phyloP scores from a whole-genome alignment of 37 sponge, comb jelly and placozoan genomes.

The Lycopodina hypogea region DNA sequence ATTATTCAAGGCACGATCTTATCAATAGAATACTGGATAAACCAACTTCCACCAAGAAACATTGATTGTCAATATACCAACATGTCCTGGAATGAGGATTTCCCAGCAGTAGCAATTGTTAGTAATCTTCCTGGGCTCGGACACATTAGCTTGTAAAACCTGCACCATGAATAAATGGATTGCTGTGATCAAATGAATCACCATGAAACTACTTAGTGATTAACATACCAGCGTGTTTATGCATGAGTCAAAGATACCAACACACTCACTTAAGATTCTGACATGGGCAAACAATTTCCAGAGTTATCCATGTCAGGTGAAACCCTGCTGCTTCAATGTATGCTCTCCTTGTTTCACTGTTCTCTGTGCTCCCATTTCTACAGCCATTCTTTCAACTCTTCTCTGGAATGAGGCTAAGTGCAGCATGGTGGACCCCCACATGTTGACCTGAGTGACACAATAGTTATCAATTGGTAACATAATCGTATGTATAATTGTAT shows the following conservation, averaged over 20 bases:
- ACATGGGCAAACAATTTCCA: not conserved
- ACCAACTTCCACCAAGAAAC: no score
- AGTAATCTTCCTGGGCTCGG: not conserved
- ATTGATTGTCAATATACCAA: no score
- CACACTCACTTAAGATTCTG: not conserved
- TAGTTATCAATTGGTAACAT: no score
- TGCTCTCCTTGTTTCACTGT: not conserved
- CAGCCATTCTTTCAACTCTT: conserved; percentile 43
- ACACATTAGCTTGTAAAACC: not conserved
- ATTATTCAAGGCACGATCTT: no score
- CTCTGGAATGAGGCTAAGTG: conserved; percentile 20
- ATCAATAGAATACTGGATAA: no score
- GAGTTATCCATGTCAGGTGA: not conserved
- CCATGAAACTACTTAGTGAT: no score
- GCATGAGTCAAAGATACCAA: no score
- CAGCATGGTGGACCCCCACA: conserved; percentile 2
- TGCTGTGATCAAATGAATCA: no score
- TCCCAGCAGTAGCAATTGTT: not conserved
- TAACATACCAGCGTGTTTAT: no score
- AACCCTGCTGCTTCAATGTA: not conserved
- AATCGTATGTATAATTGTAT: no score
- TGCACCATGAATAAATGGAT: not conserved
- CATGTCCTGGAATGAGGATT: conserved; percentile 17
- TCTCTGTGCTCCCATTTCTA: conserved; percentile 22
- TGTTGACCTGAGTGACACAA: no score